Conservation (phyloP, 1,140 invertebrate genomes). For the Drosophila lacertosa region DNA sequence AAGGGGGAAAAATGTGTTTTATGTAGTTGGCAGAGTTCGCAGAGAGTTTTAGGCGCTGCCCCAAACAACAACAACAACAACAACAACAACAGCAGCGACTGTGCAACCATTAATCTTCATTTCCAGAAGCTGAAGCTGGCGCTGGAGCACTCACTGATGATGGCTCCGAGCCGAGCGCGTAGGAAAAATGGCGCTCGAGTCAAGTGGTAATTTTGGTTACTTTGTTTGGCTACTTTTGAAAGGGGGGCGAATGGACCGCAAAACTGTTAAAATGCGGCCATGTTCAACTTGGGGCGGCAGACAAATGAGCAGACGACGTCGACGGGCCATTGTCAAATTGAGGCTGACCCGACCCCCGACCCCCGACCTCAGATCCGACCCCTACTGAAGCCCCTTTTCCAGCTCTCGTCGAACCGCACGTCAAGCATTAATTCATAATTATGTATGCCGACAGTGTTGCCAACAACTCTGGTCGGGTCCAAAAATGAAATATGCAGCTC, state of each 20-base stretch:
- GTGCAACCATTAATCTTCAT: constrained; percentile 79
- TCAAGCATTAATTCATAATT: constrained; percentile 82
- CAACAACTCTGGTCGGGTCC: constrained; percentile 37
- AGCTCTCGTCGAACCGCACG: constrained; percentile 25
- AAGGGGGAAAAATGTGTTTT: constrained; percentile 65
- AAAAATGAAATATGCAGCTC: constrained; percentile 74
- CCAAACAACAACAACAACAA: constrained; percentile 59
- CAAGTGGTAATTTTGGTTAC: constrained; percentile 81
- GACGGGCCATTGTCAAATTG: constrained; percentile 70
- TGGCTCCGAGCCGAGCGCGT: constrained; percentile 46
- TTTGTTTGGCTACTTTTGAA: constrained; percentile 64
- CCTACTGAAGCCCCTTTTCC: not conserved
- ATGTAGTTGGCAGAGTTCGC: constrained; percentile 73
- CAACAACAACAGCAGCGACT: constrained; percentile 51
- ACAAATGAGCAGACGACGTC: constrained; percentile 73
- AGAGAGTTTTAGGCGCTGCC: constrained; percentile 66
- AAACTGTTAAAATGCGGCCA: constrained; percentile 75
- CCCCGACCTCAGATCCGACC: not conserved
- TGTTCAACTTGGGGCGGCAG: constrained; percentile 70
- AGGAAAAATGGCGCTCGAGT: constrained; percentile 63
- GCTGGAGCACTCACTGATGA: constrained; percentile 44
- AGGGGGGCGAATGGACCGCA: constrained; percentile 42
- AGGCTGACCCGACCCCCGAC: constrained; percentile 3
- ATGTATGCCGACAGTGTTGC: constrained; percentile 80
- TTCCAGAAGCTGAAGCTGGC: constrained; percentile 31